Conservation (phyloP, 2,888 invertebrate species). For the Carterocephalus palaemon region DNA sequence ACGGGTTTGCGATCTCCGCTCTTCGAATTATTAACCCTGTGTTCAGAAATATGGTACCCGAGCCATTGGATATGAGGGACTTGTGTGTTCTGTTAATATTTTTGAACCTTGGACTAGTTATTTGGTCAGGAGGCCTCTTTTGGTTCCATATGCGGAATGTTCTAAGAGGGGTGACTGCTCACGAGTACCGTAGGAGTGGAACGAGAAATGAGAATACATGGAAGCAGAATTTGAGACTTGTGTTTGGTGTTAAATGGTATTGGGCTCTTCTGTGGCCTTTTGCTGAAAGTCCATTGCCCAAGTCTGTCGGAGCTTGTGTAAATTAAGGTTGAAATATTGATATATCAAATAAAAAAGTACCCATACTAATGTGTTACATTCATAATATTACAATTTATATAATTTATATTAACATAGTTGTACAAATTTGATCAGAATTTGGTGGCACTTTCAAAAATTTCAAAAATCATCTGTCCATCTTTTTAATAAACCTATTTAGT, state of each 20-base stretch:
- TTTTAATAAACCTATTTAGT: too few relatives aligned
- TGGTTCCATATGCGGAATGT: conserved; percentile 67
- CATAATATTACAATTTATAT: too few relatives aligned
- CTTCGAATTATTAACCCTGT: conserved; percentile 47
- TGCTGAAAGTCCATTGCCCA: conserved; percentile 43
- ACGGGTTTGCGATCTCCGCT: conserved; percentile 37
- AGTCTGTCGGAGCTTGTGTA: conserved; percentile 4
- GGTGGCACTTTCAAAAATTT: too few relatives aligned
- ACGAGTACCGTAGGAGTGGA: conserved; percentile 57
- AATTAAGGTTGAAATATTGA: neutral
- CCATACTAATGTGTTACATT: too few relatives aligned
- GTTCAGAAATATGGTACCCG: conserved; percentile 37
- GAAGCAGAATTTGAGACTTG: conserved; percentile 82
- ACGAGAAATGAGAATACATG: conserved; percentile 81
- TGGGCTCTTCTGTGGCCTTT: conserved; percentile 52
- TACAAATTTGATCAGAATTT: too few relatives aligned
- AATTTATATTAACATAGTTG: too few relatives aligned
- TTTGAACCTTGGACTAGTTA: conserved; percentile 41
- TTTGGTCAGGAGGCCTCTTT: conserved; percentile 44
- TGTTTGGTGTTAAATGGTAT: conserved; percentile 60
- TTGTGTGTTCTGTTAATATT: conserved; percentile 44
- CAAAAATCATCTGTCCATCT: too few relatives aligned
- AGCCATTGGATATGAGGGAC: conserved; percentile 42
- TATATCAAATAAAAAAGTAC: neutral
- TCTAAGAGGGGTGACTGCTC: conserved; percentile 71